Conservation (phyloP, 2,888 invertebrate species). For the Pachliopta kotzebuea region DNA sequence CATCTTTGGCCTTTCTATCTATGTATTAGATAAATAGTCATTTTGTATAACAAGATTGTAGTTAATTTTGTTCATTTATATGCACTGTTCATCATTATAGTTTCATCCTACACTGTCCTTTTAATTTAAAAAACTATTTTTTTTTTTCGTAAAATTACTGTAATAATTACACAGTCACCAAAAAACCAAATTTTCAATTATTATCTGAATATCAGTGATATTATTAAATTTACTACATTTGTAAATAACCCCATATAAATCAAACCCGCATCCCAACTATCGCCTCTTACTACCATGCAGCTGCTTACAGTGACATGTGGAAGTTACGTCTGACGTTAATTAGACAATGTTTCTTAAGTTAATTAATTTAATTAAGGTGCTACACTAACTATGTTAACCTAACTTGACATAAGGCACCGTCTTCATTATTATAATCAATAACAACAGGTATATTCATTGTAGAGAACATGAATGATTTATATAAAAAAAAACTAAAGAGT, state of each 20-base stretch:
- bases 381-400: background rate
- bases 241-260: background rate
- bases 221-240: background rate
- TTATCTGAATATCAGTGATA: too few relatives aligned
- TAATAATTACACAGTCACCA: too few relatives aligned
- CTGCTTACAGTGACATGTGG: conserved; percentile 12
- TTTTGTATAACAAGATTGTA: background rate
- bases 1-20: background rate
- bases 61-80: background rate
- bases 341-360: conserved; percentile 12
- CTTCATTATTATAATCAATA: too few relatives aligned
- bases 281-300: conserved; percentile 12
- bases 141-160: too few relatives aligned
- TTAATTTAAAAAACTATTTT: too few relatives aligned
- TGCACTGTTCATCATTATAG: too few relatives aligned
- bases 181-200: too few relatives aligned
- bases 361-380: conserved; percentile 18
- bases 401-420: too few relatives aligned
- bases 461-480: too few relatives aligned
- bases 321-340: conserved; percentile 15
- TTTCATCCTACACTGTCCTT: too few relatives aligned
- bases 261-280: background rate
- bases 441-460: too few relatives aligned
- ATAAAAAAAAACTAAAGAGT: too few relatives aligned
- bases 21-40: background rate